Evolutionary conservation across 2,113 vertebrate species (phyloP).

Genomic region (Furnarius figulus): DNA sequence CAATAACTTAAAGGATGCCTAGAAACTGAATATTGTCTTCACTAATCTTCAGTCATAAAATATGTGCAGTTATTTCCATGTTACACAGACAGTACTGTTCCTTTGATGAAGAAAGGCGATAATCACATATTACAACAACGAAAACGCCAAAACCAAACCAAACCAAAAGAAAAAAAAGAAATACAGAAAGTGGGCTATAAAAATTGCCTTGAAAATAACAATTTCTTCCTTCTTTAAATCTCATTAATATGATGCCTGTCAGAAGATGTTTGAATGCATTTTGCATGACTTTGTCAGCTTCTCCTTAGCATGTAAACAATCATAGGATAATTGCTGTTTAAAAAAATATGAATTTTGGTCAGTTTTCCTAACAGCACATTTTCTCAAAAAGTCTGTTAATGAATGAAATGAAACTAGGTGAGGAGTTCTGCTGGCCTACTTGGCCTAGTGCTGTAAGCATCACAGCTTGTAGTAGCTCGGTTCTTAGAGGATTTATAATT

Average conservation of each 20-base stretch:
- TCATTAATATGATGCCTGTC: background rate
- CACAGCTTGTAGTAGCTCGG: background rate
- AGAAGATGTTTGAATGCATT: background rate
- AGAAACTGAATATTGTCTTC: conserved; percentile 4
- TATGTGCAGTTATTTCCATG: background rate
- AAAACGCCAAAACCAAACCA: background rate
- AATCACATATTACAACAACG: background rate
- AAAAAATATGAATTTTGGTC: background rate
- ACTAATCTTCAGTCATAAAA: conserved; percentile 29
- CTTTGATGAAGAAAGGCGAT: background rate
- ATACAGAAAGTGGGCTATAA: background rate
- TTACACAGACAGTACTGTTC: background rate
- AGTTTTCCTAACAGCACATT: background rate
- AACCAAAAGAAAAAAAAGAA: background rate
- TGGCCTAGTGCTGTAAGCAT: background rate
- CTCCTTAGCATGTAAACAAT: background rate
- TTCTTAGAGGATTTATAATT: background rate
- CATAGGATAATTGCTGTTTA: background rate
- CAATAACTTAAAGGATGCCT: conserved; percentile 16
- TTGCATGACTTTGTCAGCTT: background rate
- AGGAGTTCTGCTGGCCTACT: background rate
- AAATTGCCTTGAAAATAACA: conserved; percentile 16
- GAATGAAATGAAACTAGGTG: background rate
- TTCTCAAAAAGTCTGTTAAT: background rate
- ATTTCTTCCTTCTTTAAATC: conserved; percentile 14